phyloP scores from a whole-genome alignment of 2,113 vertebrate species.

The Muscicapa adusta region DNA sequence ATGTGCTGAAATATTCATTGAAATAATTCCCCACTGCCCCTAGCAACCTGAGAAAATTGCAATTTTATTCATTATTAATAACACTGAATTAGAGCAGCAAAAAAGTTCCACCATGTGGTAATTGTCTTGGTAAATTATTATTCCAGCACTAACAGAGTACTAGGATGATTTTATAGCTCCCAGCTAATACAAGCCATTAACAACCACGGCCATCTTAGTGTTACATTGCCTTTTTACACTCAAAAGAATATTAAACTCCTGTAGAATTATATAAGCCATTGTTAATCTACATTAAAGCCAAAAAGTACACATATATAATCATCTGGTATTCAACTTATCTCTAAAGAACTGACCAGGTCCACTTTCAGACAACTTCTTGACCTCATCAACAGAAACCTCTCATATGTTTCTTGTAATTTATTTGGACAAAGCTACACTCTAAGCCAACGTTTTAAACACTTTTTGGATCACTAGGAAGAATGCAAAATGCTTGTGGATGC shows the following conservation, averaged over 20 bases:
- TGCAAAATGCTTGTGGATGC: neutral
- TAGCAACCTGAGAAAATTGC: slow-evolving; percentile 91
- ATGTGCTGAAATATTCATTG: slow-evolving; percentile 99
- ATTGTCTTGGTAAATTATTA: slow-evolving; percentile 99
- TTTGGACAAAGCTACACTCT: neutral
- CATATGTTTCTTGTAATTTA: neutral
- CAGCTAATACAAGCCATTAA: slow-evolving; percentile 90
- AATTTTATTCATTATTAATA: slow-evolving; percentile 99
- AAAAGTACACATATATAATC: neutral
- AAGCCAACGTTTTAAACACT: neutral
- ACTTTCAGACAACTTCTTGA: neutral
- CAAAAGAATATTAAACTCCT: slow-evolving; percentile 62
- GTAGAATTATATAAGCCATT: neutral
- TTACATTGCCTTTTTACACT: slow-evolving; percentile 71
- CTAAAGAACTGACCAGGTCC: neutral
- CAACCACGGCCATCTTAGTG: slow-evolving; percentile 69
- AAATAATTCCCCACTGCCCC: slow-evolving; percentile 91
- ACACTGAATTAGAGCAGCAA: slow-evolving; percentile 87
- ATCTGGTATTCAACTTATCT: neutral
- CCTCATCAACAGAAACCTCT: neutral
- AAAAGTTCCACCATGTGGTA: slow-evolving; percentile 89
- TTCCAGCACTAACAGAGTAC: slow-evolving; percentile 84
- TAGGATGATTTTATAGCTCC: slow-evolving; percentile 87
- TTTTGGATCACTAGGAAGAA: neutral
- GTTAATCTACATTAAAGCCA: neutral